phyloP scores from a whole-genome alignment of 2,113 vertebrate genomes.

The Tragelaphus strepsiceros region DNA sequence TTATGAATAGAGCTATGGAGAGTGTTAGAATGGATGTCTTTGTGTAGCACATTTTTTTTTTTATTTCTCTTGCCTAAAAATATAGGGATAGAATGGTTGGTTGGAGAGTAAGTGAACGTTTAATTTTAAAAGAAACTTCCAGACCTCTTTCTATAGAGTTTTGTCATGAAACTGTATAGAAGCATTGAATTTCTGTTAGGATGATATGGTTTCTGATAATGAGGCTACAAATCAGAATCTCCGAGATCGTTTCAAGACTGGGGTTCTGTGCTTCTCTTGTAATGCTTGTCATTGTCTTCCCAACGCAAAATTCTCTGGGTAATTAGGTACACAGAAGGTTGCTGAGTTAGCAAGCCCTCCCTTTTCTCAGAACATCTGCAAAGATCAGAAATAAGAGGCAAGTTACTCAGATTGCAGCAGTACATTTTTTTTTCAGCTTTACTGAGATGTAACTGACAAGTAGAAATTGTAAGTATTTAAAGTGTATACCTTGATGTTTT shows the following conservation, averaged over 20 bases:
- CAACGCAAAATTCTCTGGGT: not conserved
- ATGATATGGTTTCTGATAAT: not conserved
- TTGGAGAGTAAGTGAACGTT: not conserved
- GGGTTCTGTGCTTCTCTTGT: not conserved
- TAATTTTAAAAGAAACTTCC: not conserved
- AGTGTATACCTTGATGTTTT: not conserved
- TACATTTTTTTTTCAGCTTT: not conserved
- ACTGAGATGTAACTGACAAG: not conserved
- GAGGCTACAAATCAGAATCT: not conserved
- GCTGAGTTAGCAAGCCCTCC: not conserved
- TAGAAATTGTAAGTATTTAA: not conserved
- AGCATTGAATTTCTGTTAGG: not conserved
- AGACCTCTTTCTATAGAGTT: not conserved
- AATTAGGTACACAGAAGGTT: not conserved
- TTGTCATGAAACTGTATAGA: not conserved
- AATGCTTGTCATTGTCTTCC: not conserved
- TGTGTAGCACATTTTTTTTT: not conserved
- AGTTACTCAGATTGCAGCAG: not conserved
- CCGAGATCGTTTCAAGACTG: not conserved
- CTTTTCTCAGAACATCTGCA: not conserved
- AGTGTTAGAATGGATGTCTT: not conserved
- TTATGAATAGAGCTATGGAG: not conserved
- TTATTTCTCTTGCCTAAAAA: not conserved
- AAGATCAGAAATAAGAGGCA: not conserved
- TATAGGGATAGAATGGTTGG: not conserved